A percentile compares a stretch with the other conserved stretches of the same genome.
These are phyloP conservation scores for Cotesia typhae DNA, from an alignment of 1,140 invertebrate species.

Conservation along the genomic window DNA sequence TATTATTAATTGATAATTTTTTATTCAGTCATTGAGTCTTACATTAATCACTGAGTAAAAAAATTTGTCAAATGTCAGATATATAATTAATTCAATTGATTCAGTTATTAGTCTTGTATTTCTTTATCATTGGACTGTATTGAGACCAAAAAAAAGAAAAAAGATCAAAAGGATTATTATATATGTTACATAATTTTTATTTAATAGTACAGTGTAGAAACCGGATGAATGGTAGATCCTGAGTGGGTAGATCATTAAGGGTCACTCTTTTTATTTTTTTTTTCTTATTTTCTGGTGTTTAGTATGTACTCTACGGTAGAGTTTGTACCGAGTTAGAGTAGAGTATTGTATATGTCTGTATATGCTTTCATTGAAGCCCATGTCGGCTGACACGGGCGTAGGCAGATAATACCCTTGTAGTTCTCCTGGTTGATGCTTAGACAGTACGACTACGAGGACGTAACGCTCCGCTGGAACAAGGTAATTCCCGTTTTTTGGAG, in stretches of 20 bases:
- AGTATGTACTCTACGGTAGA: too few relatives aligned
- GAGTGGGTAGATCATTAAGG: constrained; percentile 45
- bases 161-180: too few relatives aligned
- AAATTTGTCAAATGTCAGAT: too few relatives aligned
- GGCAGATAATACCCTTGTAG: constrained; percentile 43
- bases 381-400: constrained; percentile 34
- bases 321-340: background rate
- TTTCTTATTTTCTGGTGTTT: too few relatives aligned
- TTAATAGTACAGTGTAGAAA: constrained; percentile 23
- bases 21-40: too few relatives aligned
- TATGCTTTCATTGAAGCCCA: constrained; percentile 41
- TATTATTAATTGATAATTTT: background rate
- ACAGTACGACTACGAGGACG: constrained; percentile 10
- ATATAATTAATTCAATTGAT: too few relatives aligned
- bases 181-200: background rate
- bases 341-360: constrained; percentile 18
- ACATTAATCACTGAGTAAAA: too few relatives aligned
- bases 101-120: too few relatives aligned
- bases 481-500: constrained; percentile 37
- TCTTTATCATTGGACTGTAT: too few relatives aligned
- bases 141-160: too few relatives aligned
- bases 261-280: constrained; percentile 22
- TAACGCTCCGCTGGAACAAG: constrained; percentile 38
- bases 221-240: constrained; percentile 36
- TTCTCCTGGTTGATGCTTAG: constrained; percentile 40